Conservation (phyloP, 2,888 invertebrate genomes). For the Xylota segnis region DNA sequence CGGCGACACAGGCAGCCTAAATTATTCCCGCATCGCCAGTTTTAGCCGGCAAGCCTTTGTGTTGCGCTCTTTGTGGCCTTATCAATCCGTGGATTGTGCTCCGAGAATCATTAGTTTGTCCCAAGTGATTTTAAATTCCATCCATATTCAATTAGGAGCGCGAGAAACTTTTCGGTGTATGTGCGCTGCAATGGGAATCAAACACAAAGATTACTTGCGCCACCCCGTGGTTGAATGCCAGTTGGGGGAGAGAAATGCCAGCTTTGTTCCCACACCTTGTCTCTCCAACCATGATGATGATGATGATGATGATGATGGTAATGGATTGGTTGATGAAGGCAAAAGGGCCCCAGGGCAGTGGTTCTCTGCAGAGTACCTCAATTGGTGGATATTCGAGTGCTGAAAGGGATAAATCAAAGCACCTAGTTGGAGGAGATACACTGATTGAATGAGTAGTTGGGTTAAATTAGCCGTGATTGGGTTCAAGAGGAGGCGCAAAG, state of each 20-base stretch:
- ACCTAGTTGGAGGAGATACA: neutral
- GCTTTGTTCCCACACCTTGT: constrained; percentile 54
- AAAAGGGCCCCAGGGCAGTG: constrained; percentile 24
- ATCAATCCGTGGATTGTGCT: constrained; percentile 43
- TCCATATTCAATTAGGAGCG: constrained; percentile 64
- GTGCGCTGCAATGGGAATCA: constrained; percentile 22
- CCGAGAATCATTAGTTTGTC: constrained; percentile 39
- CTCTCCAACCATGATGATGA: constrained; percentile 11
- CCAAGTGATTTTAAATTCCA: constrained; percentile 68
- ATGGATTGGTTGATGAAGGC: constrained; percentile 30
- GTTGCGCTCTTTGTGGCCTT: constrained; percentile 34
- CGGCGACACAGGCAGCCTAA: constrained; percentile 2
- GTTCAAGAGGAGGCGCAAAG: constrained; percentile 1
- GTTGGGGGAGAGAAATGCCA: neutral
- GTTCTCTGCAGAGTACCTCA: constrained; percentile 1
- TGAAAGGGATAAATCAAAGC: constrained; percentile 24
- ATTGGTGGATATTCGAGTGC: constrained; percentile 9
- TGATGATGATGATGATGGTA: constrained; percentile 25
- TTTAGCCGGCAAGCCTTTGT: constrained; percentile 22
- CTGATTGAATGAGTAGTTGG: constrained; percentile 11
- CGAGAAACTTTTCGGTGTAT: constrained; percentile 29
- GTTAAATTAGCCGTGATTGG: constrained; percentile 8
- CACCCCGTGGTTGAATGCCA: neutral
- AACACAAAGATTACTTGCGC: constrained; percentile 7
- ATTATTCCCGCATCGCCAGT: constrained; percentile 23